Evolutionary conservation across 2,113 vertebrate genomes (phyloP).

Genomic region (Centropus bengalensis): DNA sequence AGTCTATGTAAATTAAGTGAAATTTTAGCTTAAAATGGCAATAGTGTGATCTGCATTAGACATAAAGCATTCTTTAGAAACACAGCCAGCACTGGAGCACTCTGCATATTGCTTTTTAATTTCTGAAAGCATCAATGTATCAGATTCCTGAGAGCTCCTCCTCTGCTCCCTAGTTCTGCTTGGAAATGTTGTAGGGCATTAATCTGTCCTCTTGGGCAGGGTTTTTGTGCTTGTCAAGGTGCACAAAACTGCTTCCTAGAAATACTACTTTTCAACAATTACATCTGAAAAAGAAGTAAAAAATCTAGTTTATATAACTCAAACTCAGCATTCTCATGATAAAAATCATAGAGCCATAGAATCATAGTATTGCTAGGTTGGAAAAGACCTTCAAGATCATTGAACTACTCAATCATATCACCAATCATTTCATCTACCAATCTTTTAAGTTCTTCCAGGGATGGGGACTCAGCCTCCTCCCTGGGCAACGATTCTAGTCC

Average conservation of each 20-base stretch:
- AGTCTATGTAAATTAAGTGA: constrained; percentile 8
- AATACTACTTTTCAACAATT: constrained; percentile 19
- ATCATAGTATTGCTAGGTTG: too few relatives aligned
- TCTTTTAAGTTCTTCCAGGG: too few relatives aligned
- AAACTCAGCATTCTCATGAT: background rate
- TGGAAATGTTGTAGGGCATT: background rate
- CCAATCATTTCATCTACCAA: too few relatives aligned
- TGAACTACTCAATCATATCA: too few relatives aligned
- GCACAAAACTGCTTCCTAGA: background rate
- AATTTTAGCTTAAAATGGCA: background rate
- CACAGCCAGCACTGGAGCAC: background rate
- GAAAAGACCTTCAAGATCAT: too few relatives aligned
- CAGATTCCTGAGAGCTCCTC: background rate
- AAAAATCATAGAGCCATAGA: too few relatives aligned
- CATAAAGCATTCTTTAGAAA: background rate
- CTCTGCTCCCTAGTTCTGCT: background rate
- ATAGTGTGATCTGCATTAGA: background rate
- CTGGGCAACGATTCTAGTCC: too few relatives aligned
- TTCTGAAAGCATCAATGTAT: background rate
- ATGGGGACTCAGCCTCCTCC: too few relatives aligned
- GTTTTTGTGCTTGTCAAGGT: background rate
- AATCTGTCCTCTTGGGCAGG: background rate
- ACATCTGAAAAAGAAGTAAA: background rate
- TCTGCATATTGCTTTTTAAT: background rate
- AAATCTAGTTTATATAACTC: background rate